These are phyloP conservation scores for Drosophila helvetica DNA, from an alignment of 2,888 invertebrate genomes.

Conservation along the genomic window DNA sequence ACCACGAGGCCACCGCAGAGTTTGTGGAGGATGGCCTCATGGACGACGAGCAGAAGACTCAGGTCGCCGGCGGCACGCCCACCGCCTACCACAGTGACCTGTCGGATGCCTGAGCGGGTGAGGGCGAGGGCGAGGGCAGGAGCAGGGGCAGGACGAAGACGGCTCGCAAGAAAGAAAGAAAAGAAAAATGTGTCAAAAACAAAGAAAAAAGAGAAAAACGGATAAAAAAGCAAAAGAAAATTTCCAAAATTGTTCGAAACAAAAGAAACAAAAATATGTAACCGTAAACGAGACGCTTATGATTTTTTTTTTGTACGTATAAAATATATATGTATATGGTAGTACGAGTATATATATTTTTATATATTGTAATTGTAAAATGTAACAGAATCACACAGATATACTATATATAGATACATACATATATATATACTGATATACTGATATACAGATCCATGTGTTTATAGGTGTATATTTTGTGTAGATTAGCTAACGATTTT, in stretches of 20 bases:
- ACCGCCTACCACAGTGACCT: conserved; percentile 73
- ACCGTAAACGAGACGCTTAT: conserved; percentile 77
- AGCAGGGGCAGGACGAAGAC: background rate
- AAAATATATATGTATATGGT: conserved; percentile 42
- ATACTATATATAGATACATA: conserved; percentile 32
- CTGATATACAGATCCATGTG: conserved; percentile 25
- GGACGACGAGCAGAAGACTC: conserved; percentile 73
- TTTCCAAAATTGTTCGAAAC: conserved; percentile 9
- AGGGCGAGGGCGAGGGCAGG: background rate
- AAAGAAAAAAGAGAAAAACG: conserved; percentile 26
- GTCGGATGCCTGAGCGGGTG: conserved; percentile 72
- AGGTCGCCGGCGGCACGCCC: conserved; percentile 29
- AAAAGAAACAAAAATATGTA: conserved; percentile 38
- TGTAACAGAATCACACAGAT: background rate
- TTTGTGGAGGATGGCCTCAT: conserved; percentile 71
- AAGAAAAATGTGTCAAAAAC: conserved; percentile 63
- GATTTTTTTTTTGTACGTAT: conserved; percentile 57
- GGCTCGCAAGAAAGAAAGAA: conserved; percentile 11
- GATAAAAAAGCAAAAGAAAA: conserved; percentile 10
- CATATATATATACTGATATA: conserved; percentile 44
- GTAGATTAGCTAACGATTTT: conserved; percentile 36
- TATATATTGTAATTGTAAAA: conserved; percentile 51
- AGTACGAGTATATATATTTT: conserved; percentile 51
- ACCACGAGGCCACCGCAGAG: conserved; percentile 70
- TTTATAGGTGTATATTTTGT: conserved; percentile 18